These are phyloP conservation scores for Hyperoplus lanceolatus DNA, from an alignment of 2,797 vertebrate species.

Conservation along the genomic window DNA sequence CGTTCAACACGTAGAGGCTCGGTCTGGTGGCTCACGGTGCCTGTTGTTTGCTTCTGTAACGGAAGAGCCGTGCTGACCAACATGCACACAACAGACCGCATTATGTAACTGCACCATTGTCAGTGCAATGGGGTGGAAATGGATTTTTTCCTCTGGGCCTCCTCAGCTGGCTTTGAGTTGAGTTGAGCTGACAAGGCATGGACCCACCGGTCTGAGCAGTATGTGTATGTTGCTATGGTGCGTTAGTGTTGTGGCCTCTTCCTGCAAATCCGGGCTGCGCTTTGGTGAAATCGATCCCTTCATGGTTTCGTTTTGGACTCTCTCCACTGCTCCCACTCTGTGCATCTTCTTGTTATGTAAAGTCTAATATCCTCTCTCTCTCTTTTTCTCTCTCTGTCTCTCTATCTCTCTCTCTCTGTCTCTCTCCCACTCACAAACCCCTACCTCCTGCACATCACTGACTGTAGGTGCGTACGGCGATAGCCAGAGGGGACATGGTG, in stretches of 20 bases:
- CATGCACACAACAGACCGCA: slow-evolving; percentile 46
- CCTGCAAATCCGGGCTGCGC: slow-evolving; percentile 50
- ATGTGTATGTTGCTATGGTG: slow-evolving; percentile 43
- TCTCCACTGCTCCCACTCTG: slow-evolving; percentile 56
- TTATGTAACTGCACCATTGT: slow-evolving; percentile 78
- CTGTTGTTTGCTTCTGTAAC: slow-evolving; percentile 44
- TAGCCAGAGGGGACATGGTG: slow-evolving; percentile 94
- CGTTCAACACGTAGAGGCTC: slow-evolving; percentile 12
- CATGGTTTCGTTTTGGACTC: slow-evolving; percentile 47
- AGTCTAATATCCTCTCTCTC: slow-evolving; percentile 37
- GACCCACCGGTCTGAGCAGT: slow-evolving; percentile 63
- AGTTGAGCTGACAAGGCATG: slow-evolving; percentile 76
- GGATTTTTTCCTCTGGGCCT: slow-evolving; percentile 75
- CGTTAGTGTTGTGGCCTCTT: slow-evolving; percentile 59
- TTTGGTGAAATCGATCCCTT: slow-evolving; percentile 73
- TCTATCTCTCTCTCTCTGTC: not conserved
- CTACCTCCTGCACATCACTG: slow-evolving; percentile 12
- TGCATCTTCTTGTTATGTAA: slow-evolving; percentile 69
- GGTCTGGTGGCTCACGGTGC: slow-evolving; percentile 42
- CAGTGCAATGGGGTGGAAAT: slow-evolving; percentile 70
- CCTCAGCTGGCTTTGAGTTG: slow-evolving; percentile 72
- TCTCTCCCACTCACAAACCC: slow-evolving; percentile 21
- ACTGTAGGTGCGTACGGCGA: slow-evolving; percentile 91
- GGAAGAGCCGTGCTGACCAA: slow-evolving; percentile 49
- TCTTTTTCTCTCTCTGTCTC: slow-evolving; percentile 7